phyloP scores from a whole-genome alignment of 2,888 invertebrate species.

The Sussaba pulchella region DNA sequence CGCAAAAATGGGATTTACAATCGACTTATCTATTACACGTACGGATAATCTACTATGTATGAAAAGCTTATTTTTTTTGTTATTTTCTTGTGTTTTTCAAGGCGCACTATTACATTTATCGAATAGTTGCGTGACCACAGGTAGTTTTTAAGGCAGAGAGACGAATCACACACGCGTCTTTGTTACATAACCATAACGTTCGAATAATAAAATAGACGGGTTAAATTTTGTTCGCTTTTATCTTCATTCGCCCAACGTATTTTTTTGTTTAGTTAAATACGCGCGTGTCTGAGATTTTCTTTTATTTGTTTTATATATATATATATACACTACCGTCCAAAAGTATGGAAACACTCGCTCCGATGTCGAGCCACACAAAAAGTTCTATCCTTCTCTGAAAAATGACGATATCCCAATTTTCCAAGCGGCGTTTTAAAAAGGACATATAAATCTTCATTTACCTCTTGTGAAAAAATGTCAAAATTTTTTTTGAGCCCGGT shows the following conservation, averaged over 20 bases:
- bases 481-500: too few relatives aligned
- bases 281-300: constrained; percentile 7
- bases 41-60: constrained; percentile 34
- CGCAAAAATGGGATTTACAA: constrained; percentile 27
- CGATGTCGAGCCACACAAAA: too few relatives aligned
- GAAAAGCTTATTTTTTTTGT: constrained; percentile 24
- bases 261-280: constrained; percentile 11
- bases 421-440: too few relatives aligned
- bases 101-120: constrained; percentile 20
- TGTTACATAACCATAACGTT: constrained; percentile 23
- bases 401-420: too few relatives aligned
- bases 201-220: constrained; percentile 14
- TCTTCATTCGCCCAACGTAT: neutral
- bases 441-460: too few relatives aligned
- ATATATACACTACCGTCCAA: too few relatives aligned
- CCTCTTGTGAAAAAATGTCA: too few relatives aligned
- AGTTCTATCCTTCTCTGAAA: too few relatives aligned
- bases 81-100: neutral
- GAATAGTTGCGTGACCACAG: constrained; percentile 2
- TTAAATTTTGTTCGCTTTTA: constrained; percentile 10
- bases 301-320: too few relatives aligned
- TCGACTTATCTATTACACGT: constrained; percentile 10
- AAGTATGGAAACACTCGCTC: too few relatives aligned
- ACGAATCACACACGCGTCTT: constrained; percentile 24
- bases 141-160: constrained; percentile 20